Percentiles rank a stretch among this genome's conserved stretches.
These are phyloP conservation scores for Cydia pomonella DNA, from an alignment of 1,140 invertebrate species.

Conservation along the genomic window DNA sequence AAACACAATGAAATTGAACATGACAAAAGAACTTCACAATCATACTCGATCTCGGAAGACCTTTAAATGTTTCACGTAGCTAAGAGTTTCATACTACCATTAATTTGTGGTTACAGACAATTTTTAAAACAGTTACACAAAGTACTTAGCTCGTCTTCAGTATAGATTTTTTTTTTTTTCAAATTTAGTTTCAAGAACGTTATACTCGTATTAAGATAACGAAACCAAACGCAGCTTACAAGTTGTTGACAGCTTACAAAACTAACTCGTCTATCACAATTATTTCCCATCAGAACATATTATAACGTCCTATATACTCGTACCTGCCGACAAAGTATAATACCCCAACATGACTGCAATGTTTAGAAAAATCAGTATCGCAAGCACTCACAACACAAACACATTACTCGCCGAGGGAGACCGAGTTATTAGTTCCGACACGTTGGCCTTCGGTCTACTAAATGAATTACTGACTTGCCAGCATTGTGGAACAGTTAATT, in stretches of 20 bases:
- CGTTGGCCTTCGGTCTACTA: constrained; percentile 13
- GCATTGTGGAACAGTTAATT: constrained; percentile 10
- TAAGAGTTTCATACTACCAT: too few species aligned
- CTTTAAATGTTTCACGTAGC: too few species aligned
- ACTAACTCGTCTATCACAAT: neutral
- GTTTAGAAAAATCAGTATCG: constrained; percentile 12
- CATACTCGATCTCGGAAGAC: too few species aligned
- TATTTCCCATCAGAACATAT: neutral
- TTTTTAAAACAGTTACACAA: too few species aligned
- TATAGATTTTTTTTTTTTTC: too few species aligned
- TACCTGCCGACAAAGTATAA: neutral
- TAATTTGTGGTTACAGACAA: too few species aligned
- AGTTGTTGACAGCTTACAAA: neutral
- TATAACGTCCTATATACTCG: neutral
- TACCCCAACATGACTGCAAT: neutral
- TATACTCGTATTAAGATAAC: too few species aligned
- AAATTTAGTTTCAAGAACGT: too few species aligned
- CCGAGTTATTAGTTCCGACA: constrained; percentile 24
- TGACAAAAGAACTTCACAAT: too few species aligned
- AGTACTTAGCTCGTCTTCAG: too few species aligned
- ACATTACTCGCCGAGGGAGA: constrained; percentile 23
- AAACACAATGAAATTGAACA: too few species aligned
- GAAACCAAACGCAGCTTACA: too few species aligned
- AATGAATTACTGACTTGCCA: constrained; percentile 27
- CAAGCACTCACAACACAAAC: constrained; percentile 19